Conservation (phyloP, 2,797 vertebrate species). For the Salarias fasciatus region DNA sequence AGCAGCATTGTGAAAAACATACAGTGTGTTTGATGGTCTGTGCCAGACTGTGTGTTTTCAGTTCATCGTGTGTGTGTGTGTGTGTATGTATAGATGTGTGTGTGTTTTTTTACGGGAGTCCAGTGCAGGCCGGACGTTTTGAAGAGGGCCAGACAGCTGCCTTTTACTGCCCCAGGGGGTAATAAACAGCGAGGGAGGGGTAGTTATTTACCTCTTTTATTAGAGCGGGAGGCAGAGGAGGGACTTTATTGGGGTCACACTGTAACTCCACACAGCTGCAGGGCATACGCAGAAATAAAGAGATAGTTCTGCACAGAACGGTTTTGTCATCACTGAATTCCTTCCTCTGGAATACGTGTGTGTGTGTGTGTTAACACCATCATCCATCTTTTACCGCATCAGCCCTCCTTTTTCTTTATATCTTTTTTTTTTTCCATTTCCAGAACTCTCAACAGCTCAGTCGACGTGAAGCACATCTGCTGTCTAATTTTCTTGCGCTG, state of each 20-base stretch:
- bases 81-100: slow-evolving; percentile 19
- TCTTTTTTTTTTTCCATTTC: slow-evolving; percentile 35
- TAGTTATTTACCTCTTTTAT: slow-evolving; percentile 82
- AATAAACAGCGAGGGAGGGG: slow-evolving; percentile 83
- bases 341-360: slow-evolving; percentile 37
- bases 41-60: slow-evolving; percentile 78
- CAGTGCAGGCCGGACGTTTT: slow-evolving; percentile 60
- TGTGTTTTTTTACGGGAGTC: slow-evolving; percentile 59
- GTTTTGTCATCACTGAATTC: slow-evolving; percentile 64
- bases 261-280: slow-evolving; percentile 84
- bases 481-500: slow-evolving; percentile 35
- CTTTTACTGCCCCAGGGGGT: slow-evolving; percentile 85
- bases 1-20: slow-evolving; percentile 64
- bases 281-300: slow-evolving; percentile 57
- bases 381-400: slow-evolving; percentile 38
- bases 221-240: slow-evolving; percentile 72
- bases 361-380: slow-evolving; percentile 12
- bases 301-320: slow-evolving; percentile 41
- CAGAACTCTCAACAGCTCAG: slow-evolving; percentile 58
- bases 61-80: slow-evolving; percentile 61
- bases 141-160: slow-evolving; percentile 82
- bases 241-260: slow-evolving; percentile 85
- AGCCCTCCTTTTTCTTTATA: neutral
- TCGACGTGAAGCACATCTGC: slow-evolving; percentile 83
- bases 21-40: slow-evolving; percentile 69